A percentile compares a stretch with the other conserved stretches of the same genome.
These are phyloP conservation scores for Drosophila miranda DNA, from an alignment of 1,140 invertebrate genomes.

Conservation along the genomic window DNA sequence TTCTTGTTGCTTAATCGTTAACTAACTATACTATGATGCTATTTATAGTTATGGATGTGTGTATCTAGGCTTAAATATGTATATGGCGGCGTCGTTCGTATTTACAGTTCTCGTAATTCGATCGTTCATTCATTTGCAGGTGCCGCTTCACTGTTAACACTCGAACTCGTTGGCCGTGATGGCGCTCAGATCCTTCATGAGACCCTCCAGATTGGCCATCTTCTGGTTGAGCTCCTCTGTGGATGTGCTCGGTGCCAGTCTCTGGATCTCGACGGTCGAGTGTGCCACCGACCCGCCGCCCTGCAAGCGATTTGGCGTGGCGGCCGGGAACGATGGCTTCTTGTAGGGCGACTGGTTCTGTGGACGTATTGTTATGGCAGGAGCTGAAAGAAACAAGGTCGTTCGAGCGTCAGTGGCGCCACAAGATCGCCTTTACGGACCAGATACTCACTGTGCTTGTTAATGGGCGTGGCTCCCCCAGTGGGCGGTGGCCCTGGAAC, in stretches of 20 bases:
- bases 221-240: constrained; percentile 98
- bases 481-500: constrained; percentile 91
- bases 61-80: constrained; percentile 50
- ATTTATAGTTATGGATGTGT: constrained; percentile 43
- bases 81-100: constrained; percentile 72
- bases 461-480: constrained; percentile 67
- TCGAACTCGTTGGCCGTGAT: constrained; percentile 97
- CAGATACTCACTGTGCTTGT: constrained; percentile 86
- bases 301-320: constrained; percentile 80
- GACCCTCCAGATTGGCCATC: constrained; percentile 98
- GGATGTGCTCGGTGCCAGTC: constrained; percentile 92
- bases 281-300: constrained; percentile 84
- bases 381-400: constrained; percentile 73
- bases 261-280: constrained; percentile 88
- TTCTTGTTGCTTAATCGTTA: constrained; percentile 41
- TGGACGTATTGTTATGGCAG: constrained; percentile 86
- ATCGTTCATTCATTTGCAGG: constrained; percentile 20
- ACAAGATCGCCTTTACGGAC: too few species aligned
- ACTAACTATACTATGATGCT: constrained; percentile 33
- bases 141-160: constrained; percentile 85
- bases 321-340: constrained; percentile 83
- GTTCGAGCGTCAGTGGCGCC: background rate
- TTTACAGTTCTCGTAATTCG: constrained; percentile 50
- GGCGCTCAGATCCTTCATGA: constrained; percentile 98
- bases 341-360: constrained; percentile 87